Evolutionary conservation across 2,113 vertebrate genomes (phyloP).

Genomic region (Ariopsis seemanni): DNA sequence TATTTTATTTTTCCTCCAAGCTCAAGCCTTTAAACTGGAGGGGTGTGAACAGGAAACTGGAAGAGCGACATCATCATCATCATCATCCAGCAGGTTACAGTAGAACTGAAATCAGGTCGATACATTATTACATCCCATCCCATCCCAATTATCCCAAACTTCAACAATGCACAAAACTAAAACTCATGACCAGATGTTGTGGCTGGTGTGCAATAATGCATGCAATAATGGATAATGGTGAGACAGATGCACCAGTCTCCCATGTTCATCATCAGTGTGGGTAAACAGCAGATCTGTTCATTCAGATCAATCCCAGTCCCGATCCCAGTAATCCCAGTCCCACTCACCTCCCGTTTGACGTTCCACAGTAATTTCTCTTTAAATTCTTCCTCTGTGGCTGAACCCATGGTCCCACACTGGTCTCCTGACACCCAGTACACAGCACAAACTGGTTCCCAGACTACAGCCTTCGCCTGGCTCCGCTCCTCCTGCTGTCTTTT

Average conservation of each 20-base stretch:
- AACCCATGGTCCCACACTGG: conserved; percentile 75
- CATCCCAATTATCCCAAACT: background rate
- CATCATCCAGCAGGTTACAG: background rate
- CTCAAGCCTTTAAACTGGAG: background rate
- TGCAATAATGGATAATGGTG: background rate
- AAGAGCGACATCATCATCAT: background rate
- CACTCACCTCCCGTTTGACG: conserved; percentile 88
- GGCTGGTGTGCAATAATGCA: background rate
- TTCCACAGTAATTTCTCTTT: conserved; percentile 92
- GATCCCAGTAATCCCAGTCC: too few species aligned
- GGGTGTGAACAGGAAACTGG: conserved; percentile 7
- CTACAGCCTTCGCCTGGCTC: conserved; percentile 33
- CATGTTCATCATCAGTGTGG: background rate
- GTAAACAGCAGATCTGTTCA: background rate
- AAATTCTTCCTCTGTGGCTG: conserved; percentile 77
- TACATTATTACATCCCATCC: too few species aligned
- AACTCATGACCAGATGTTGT: background rate
- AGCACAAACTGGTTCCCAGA: conserved; percentile 21
- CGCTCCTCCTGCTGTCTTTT: conserved; percentile 7
- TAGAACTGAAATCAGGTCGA: background rate
- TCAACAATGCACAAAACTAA: background rate
- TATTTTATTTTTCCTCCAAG: too few species aligned
- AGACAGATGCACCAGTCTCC: background rate
- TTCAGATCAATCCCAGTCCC: background rate
- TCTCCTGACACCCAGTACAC: conserved; percentile 19